phyloP scores from a whole-genome alignment of 2,113 vertebrate genomes.

The Carollia perspicillata region DNA sequence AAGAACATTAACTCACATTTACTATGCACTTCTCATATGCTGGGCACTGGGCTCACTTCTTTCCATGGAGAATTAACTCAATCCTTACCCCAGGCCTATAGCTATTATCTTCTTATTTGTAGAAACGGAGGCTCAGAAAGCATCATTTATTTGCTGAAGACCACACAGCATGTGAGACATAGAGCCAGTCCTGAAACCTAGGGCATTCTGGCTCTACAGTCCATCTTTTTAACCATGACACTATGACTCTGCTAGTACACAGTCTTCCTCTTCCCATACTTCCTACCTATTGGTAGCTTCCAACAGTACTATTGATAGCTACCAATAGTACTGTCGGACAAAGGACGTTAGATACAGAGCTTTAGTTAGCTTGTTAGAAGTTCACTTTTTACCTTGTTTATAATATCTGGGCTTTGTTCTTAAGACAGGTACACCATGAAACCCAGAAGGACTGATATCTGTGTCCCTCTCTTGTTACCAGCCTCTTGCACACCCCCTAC shows the following conservation, averaged over 20 bases:
- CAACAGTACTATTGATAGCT: no score
- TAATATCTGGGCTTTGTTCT: neutral
- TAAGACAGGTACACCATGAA: neutral
- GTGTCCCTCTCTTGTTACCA: neutral
- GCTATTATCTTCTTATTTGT: neutral
- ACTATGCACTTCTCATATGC: neutral
- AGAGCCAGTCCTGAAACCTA: neutral
- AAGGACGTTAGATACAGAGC: neutral
- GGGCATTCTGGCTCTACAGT: neutral
- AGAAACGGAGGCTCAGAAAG: neutral
- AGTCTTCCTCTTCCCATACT: neutral
- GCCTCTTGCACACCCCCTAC: no score
- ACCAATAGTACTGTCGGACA: neutral
- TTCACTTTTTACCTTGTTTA: neutral
- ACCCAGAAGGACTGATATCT: neutral
- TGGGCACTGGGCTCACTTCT: neutral
- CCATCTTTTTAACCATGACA: neutral
- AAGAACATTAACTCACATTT: constrained; percentile 9
- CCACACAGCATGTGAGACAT: neutral
- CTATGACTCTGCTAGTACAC: neutral
- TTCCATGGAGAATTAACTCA: neutral
- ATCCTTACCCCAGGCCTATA: neutral
- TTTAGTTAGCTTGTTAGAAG: neutral
- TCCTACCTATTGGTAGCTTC: neutral
- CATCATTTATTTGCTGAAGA: neutral